These are phyloP conservation scores for Cirrhinus mrigala DNA, from an alignment of 2,797 vertebrate genomes.

Conservation along the genomic window DNA sequence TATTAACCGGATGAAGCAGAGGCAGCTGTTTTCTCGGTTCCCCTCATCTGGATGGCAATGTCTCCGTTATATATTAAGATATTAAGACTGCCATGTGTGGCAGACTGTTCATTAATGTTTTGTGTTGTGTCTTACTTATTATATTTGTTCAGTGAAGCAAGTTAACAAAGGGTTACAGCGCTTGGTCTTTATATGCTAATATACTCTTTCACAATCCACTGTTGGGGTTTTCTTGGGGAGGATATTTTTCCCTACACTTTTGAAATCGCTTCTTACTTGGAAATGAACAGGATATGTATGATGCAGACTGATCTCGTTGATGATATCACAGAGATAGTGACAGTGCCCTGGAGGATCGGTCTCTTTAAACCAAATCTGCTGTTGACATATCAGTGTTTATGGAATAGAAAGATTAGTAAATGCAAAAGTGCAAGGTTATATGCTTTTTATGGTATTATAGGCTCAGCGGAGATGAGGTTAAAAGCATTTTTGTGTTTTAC, in stretches of 20 bases:
- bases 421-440: no score
- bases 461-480: not conserved
- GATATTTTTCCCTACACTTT: not conserved
- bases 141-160: not conserved
- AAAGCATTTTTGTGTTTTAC: not conserved
- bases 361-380: not conserved
- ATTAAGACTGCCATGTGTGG: not conserved
- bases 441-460: not conserved
- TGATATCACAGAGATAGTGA: not conserved
- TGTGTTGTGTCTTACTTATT: not conserved
- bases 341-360: not conserved
- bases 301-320: not conserved
- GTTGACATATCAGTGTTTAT: not conserved
- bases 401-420: not conserved
- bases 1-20: conserved; percentile 43
- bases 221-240: not conserved
- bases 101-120: not conserved
- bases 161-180: conserved; percentile 4
- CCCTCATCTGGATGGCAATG: conserved; percentile 33
- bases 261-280: conserved; percentile 12
- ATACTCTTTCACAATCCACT: conserved; percentile 16
- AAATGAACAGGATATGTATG: conserved; percentile 32
- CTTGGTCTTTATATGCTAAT: not conserved
- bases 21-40: conserved; percentile 46
- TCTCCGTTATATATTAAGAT: conserved; percentile 5